A percentile compares a stretch with the other conserved stretches of the same genome.
phyloP scores from a whole-genome alignment of 1,140 invertebrate species.

The Hypsibius dujardini region DNA sequence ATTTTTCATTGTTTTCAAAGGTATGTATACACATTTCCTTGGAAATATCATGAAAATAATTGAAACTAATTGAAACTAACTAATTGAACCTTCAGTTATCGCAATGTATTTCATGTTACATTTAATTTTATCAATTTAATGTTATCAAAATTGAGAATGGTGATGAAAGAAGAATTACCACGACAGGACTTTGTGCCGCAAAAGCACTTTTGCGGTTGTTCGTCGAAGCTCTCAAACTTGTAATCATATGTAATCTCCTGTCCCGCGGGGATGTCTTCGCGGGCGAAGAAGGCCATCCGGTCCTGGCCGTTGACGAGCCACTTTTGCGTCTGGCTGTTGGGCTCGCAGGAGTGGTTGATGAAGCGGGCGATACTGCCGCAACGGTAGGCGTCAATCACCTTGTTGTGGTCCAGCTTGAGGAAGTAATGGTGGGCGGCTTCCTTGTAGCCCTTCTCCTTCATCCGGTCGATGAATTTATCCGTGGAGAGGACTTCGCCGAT shows the following conservation, averaged over 20 bases:
- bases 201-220: constrained; percentile 34
- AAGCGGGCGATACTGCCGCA: constrained; percentile 88
- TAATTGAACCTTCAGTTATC: no score
- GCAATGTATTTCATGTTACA: no score
- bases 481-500: constrained; percentile 89
- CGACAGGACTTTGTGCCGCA: not conserved
- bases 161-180: not conserved
- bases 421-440: constrained; percentile 92
- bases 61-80: no score
- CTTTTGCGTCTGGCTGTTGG: constrained; percentile 98
- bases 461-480: constrained; percentile 72
- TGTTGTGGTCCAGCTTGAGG: constrained; percentile 71
- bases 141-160: no score
- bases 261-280: constrained; percentile 59
- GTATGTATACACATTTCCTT: no score
- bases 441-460: constrained; percentile 61
- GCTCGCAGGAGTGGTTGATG: constrained; percentile 92
- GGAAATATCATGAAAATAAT: no score
- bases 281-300: constrained; percentile 80
- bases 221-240: constrained; percentile 68
- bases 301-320: constrained; percentile 89
- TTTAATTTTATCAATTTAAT: no score
- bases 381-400: constrained; percentile 89
- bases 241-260: constrained; percentile 91
- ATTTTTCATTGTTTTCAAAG: no score